Evolutionary conservation across 2,797 vertebrate species (phyloP).

Genomic region (Mormyrops attenuatus): DNA sequence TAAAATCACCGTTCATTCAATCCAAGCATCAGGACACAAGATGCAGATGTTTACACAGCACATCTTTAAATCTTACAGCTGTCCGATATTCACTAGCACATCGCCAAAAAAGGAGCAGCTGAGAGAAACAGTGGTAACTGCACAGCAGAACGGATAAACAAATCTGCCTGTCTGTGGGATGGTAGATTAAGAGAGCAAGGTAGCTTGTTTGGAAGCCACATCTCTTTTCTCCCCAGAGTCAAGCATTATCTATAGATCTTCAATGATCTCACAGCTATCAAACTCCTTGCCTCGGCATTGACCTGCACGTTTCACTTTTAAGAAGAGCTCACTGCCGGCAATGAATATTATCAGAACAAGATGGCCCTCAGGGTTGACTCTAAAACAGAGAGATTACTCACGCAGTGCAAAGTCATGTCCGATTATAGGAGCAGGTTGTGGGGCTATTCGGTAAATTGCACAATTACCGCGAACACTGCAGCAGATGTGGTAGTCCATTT

Average conservation of each 20-base stretch:
- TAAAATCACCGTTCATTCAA: neutral
- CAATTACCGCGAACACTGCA: neutral
- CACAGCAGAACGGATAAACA: neutral
- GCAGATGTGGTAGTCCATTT: slow-evolving; percentile 13
- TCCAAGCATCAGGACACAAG: neutral
- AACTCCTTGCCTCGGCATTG: neutral
- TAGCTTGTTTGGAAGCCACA: neutral
- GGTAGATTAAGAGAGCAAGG: neutral
- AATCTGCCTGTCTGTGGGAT: neutral
- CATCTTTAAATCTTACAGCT: neutral
- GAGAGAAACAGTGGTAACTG: neutral
- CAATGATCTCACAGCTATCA: neutral
- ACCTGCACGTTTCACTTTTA: slow-evolving; percentile 13
- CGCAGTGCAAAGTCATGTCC: slow-evolving; percentile 5
- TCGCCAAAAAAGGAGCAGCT: neutral
- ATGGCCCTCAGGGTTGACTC: slow-evolving; percentile 6
- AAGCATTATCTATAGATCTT: slow-evolving; percentile 2
- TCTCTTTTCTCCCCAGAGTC: neutral
- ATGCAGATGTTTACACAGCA: neutral
- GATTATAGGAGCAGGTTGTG: neutral
- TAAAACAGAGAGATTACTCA: slow-evolving; percentile 18
- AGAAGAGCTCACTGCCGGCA: slow-evolving; percentile 8
- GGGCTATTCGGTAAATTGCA: neutral
- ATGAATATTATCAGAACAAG: slow-evolving; percentile 17
- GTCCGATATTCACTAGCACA: neutral